Percentiles rank a stretch among this genome's conserved stretches.
These are phyloP conservation scores for Marcusenius ussheri DNA, from an alignment of 2,113 vertebrate genomes.

Conservation along the genomic window DNA sequence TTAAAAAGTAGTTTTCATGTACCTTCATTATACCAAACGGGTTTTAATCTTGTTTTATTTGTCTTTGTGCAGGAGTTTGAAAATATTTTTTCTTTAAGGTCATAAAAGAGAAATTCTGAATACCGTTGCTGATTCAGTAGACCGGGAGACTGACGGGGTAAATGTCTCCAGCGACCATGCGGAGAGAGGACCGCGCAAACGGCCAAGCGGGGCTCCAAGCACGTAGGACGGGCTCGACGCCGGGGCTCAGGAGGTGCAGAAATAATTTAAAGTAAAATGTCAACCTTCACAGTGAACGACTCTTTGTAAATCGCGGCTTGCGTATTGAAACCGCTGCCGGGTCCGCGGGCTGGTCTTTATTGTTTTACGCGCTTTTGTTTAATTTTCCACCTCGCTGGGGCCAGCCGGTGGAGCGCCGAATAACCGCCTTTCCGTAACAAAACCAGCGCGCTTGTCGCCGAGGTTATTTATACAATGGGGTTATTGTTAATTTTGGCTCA, in stretches of 20 bases:
- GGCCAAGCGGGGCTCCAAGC: not conserved
- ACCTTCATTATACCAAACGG: not conserved
- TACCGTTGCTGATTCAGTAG: not conserved
- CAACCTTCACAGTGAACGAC: constrained; percentile 14
- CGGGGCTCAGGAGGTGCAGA: not conserved
- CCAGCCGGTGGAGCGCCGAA: not conserved
- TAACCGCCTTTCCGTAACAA: not conserved
- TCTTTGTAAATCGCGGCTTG: not conserved
- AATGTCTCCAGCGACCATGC: not conserved
- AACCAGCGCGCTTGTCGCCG: not conserved
- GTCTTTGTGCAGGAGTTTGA: not conserved
- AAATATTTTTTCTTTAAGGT: not conserved
- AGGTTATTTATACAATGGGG: constrained; percentile 1
- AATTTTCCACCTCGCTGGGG: constrained; percentile 51
- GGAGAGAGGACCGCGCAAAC: not conserved
- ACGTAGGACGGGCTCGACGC: not conserved
- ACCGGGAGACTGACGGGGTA: not conserved
- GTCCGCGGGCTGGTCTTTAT: constrained; percentile 38
- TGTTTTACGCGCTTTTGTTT: constrained; percentile 44
- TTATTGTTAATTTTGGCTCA: not conserved
- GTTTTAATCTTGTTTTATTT: not conserved
- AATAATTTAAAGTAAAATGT: constrained; percentile 26
- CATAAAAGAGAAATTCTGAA: not conserved
- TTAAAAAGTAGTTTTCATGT: not conserved
- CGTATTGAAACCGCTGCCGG: constrained; percentile 16